Percentiles rank a stretch among this genome's conserved stretches.
phyloP scores from a whole-genome alignment of 2,113 vertebrate genomes.

The Gymnobelideus leadbeateri region DNA sequence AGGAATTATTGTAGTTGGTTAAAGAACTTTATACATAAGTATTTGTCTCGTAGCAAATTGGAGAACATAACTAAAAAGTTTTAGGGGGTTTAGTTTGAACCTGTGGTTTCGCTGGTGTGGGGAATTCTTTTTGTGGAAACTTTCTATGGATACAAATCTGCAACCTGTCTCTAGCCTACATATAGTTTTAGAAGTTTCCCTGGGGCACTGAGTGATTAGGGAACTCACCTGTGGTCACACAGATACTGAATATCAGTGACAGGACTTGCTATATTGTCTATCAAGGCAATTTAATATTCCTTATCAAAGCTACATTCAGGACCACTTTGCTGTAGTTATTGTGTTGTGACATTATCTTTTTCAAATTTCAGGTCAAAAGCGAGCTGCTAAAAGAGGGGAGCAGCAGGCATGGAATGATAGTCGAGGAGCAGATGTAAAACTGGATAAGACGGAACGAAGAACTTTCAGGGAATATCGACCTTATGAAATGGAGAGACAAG shows the following conservation, averaged over 20 bases:
- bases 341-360: slow-evolving; percentile 30
- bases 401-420: slow-evolving; percentile 79
- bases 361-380: slow-evolving; percentile 81
- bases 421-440: slow-evolving; percentile 78
- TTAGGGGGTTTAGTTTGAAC: not conserved
- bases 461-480: slow-evolving; percentile 78
- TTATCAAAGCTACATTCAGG: not conserved
- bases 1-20: not conserved
- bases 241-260: not conserved
- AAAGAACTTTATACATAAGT: not conserved
- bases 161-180: not conserved
- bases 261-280: not conserved
- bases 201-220: not conserved
- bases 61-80: not conserved
- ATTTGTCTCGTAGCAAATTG: not conserved
- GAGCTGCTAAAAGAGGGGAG: slow-evolving; percentile 74
- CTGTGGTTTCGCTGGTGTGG: not conserved
- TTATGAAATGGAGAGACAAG: slow-evolving; percentile 78
- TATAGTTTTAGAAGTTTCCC: not conserved
- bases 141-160: not conserved
- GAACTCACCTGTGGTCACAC: not conserved
- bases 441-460: slow-evolving; percentile 82
- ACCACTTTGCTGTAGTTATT: not conserved
- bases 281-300: not conserved
- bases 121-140: not conserved